Conservation (phyloP, 2,113 vertebrate species). For the Myotis yumanensis region DNA sequence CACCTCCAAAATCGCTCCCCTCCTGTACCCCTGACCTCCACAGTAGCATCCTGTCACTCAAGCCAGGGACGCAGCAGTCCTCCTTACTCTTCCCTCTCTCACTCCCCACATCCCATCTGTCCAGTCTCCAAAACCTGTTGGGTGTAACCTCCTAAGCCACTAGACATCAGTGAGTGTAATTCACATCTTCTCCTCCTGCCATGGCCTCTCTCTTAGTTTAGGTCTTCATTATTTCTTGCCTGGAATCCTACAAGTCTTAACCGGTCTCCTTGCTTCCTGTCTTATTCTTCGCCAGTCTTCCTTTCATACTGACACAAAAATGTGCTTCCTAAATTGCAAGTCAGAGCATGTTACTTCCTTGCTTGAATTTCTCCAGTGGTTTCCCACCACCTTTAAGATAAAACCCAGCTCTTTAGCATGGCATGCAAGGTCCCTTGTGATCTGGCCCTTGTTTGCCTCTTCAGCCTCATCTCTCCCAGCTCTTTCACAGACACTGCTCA, state of each 20-base stretch:
- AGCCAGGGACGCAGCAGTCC: background rate
- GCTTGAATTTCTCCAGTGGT: background rate
- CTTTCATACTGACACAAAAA: constrained; percentile 3
- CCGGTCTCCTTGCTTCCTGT: background rate
- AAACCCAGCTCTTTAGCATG: background rate
- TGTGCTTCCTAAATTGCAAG: background rate
- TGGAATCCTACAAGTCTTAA: background rate
- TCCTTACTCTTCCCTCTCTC: background rate
- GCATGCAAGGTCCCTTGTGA: background rate
- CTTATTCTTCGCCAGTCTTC: background rate
- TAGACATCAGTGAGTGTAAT: background rate
- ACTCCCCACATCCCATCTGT: background rate
- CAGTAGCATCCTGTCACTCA: background rate
- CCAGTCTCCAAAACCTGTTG: background rate
- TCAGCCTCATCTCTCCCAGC: background rate
- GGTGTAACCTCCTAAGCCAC: background rate
- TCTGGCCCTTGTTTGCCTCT: background rate
- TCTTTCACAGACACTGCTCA: background rate
- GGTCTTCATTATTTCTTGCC: constrained; percentile 20
- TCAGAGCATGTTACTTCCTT: background rate
- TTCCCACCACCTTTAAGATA: background rate
- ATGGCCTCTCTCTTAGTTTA: background rate
- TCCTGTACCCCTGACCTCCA: background rate
- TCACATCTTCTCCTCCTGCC: background rate
- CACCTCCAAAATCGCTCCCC: background rate